A percentile compares a stretch with the other conserved stretches of the same genome.
Evolutionary conservation across 2,888 invertebrate species (phyloP).

Genomic region (Agrilus cyanescens): DNA sequence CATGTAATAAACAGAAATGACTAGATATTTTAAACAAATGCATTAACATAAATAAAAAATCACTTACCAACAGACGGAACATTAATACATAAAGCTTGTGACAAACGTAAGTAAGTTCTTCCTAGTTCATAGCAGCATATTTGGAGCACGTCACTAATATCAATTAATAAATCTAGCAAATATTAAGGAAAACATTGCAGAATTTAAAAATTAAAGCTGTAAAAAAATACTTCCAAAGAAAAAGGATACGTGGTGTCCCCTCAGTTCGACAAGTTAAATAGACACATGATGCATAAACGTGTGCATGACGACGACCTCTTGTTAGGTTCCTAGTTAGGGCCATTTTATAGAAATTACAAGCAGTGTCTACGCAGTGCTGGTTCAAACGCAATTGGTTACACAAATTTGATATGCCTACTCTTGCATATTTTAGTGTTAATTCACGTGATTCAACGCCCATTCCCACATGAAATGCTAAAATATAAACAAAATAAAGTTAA

Average conservation of each 20-base stretch:
- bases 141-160: slow-evolving; percentile 94
- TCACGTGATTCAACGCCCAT: slow-evolving; percentile 84
- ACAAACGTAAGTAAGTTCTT: slow-evolving; percentile 79
- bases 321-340: slow-evolving; percentile 74
- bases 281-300: slow-evolving; percentile 93
- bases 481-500: slow-evolving; percentile 5
- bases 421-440: slow-evolving; percentile 80
- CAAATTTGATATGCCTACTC: slow-evolving; percentile 70
- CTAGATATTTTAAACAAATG: no score
- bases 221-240: background rate
- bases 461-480: slow-evolving; percentile 63
- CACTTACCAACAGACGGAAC: slow-evolving; percentile 78
- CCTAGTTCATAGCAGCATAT: slow-evolving; percentile 95
- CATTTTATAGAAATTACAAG: slow-evolving; percentile 90
- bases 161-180: slow-evolving; percentile 75
- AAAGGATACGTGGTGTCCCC: slow-evolving; percentile 84
- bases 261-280: slow-evolving; percentile 95
- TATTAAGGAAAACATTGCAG: slow-evolving; percentile 27
- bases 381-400: slow-evolving; percentile 81
- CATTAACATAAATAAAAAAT: background rate
- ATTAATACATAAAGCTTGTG: slow-evolving; percentile 80
- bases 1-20: no score
- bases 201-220: background rate
- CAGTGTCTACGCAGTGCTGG: slow-evolving; percentile 85
- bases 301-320: slow-evolving; percentile 77